phyloP scores from a whole-genome alignment of 1,140 invertebrate species.

The Thaumatotibia leucotreta region DNA sequence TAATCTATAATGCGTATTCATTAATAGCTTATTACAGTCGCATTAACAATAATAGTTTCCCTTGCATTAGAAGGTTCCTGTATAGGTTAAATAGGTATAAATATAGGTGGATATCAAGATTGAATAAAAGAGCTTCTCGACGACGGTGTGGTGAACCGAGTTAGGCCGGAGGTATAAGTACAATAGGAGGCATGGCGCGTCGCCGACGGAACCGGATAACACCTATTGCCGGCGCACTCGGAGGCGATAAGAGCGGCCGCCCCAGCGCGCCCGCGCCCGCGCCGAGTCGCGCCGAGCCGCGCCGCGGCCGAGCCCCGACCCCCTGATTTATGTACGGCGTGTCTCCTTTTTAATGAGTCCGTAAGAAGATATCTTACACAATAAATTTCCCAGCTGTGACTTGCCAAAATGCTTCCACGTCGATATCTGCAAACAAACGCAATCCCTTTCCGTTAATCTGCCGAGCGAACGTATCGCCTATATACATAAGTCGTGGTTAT shows the following conservation, averaged over 20 bases:
- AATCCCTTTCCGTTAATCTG: slow-evolving; percentile 68
- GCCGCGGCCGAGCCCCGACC: slow-evolving; percentile 30
- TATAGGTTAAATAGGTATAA: too few species aligned
- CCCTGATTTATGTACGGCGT: slow-evolving; percentile 74
- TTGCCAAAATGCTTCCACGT: slow-evolving; percentile 60
- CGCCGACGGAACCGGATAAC: slow-evolving; percentile 71
- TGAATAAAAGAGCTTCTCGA: too few species aligned
- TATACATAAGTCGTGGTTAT: slow-evolving; percentile 72
- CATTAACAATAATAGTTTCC: too few species aligned
- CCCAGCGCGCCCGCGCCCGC: slow-evolving; percentile 32
- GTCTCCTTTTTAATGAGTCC: slow-evolving; percentile 76
- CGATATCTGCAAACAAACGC: slow-evolving; percentile 72
- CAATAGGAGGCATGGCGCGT: slow-evolving; percentile 52
- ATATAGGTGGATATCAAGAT: too few species aligned
- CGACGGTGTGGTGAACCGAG: background rate
- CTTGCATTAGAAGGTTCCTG: too few species aligned
- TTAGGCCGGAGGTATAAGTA: slow-evolving; percentile 24
- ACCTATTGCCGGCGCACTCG: slow-evolving; percentile 67
- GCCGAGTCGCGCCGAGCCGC: background rate
- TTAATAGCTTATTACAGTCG: too few species aligned
- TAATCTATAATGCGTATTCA: too few species aligned
- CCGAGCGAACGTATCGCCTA: slow-evolving; percentile 53
- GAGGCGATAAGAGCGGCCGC: slow-evolving; percentile 54
- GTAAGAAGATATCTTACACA: slow-evolving; percentile 74
- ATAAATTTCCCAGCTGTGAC: slow-evolving; percentile 69